Base-by-base conservation (phyloP, 1,140 invertebrate genomes). In the Zaprionus lachaisei region DNA sequence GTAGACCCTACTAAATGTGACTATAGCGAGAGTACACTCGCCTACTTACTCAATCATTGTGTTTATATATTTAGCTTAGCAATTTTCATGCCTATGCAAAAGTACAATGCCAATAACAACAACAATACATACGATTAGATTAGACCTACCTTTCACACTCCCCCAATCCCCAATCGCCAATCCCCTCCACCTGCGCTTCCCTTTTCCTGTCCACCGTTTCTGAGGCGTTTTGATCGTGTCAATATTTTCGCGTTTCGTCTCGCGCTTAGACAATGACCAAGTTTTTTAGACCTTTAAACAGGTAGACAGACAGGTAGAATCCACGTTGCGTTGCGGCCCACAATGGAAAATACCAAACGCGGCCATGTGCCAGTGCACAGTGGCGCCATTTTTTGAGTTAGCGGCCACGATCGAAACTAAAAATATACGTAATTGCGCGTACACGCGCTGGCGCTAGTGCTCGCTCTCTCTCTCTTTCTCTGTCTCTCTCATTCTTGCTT, bases 61-160 rank as follows among this genome's bases (percentile, higher is more conserved):
- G 61, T 72, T 67, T 69, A 55, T 89, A 83, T 87, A 83, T 87
- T 87, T 87, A 83, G 83, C 60, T 89, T 78, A 83, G 63, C 64
- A 82, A 87, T 87, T 87, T 72, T 87, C 84, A 87, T 83, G 70
- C 63, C 55, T 55, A 65, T 86, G 83, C 83, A 74, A 89, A 83
- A 74, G 65, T 51, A 80, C 76, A 78, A 74, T 69, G 61, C 34
- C 69, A 76, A 34, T 34, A 34, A 72, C 61, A 71, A 64, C 31
- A 62, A 34, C 24, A 57, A n/a, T 44, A 17, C 24, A 15, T 24
- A 38, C 31, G 38, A 22, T 70, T 41, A 55, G 37, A 62, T 54
- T 56, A 31, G 37, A 62, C 41, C 41, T 9, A 17, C n/a, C 41
- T 47, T 17, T 47, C 41, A 38, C 49, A n/a, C 49, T 12, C 31